Evolutionary conservation across 2,888 invertebrate species (phyloP).

Genomic region (Brachyptera risi): DNA sequence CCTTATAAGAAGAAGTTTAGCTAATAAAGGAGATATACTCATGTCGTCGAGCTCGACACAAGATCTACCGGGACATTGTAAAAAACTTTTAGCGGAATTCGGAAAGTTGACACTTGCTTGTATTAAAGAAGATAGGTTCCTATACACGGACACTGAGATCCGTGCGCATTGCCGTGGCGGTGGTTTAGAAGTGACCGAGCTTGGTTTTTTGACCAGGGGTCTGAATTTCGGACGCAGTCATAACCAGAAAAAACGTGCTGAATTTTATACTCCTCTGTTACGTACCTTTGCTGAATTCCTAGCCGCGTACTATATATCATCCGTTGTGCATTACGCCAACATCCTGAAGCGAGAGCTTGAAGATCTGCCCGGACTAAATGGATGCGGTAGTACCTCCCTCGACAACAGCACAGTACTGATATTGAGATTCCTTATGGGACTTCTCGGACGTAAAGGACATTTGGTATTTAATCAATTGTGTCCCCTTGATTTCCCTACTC

Average conservation of each 20-base stretch:
- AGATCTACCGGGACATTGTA: constrained; percentile 46
- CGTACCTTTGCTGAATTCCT: constrained; percentile 51
- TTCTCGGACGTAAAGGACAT: constrained; percentile 50
- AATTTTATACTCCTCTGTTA: constrained; percentile 50
- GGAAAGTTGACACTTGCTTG: constrained; percentile 51
- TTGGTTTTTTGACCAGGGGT: constrained; percentile 49
- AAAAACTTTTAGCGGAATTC: constrained; percentile 50
- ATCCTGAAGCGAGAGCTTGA: constrained; percentile 51
- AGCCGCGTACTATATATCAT: constrained; percentile 54
- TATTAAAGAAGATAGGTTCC: constrained; percentile 47
- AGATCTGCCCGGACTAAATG: constrained; percentile 45
- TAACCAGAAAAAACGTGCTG: constrained; percentile 44
- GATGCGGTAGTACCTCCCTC: constrained; percentile 25
- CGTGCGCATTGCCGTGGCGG: constrained; percentile 44
- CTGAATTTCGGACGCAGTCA: constrained; percentile 44
- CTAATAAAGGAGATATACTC: constrained; percentile 36
- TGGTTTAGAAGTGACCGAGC: constrained; percentile 38
- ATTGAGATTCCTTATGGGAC: constrained; percentile 49
- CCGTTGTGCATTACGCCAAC: constrained; percentile 50
- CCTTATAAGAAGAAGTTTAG: constrained; percentile 45
- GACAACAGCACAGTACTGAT: constrained; percentile 43
- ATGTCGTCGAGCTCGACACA: constrained; percentile 31
- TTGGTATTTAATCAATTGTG: constrained; percentile 50
- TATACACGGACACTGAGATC: constrained; percentile 50
- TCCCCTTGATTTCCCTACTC: constrained; percentile 50